A percentile compares a stretch with the other conserved stretches of the same genome.
phyloP scores from a whole-genome alignment of 1,140 invertebrate species.

The Psilanteris sp. region DNA sequence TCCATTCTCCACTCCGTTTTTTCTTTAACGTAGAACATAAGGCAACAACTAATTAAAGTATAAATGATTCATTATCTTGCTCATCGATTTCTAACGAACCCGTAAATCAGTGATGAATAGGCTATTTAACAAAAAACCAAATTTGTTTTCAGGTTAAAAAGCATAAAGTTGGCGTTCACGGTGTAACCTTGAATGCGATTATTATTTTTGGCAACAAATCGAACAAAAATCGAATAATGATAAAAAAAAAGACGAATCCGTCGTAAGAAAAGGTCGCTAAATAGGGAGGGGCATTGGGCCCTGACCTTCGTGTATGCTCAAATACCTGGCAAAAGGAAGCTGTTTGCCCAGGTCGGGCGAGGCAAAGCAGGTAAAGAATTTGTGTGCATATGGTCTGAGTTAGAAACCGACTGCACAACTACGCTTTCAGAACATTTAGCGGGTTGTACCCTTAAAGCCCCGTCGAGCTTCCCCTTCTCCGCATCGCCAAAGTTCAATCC shows the following conservation, averaged over 20 bases:
- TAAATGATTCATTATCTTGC: too few relatives aligned
- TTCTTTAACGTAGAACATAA: too few relatives aligned
- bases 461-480: slow-evolving; percentile 41
- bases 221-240: slow-evolving; percentile 50
- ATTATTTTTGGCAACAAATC: slow-evolving; percentile 51
- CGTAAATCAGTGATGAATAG: too few relatives aligned
- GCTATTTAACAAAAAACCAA: too few relatives aligned
- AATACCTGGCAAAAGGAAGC: slow-evolving; percentile 58
- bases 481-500: slow-evolving; percentile 26
- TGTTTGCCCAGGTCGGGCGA: slow-evolving; percentile 61
- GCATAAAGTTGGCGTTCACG: background rate
- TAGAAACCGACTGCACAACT: slow-evolving; percentile 61
- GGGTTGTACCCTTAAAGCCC: slow-evolving; percentile 54
- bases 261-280: slow-evolving; percentile 42
- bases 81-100: too few relatives aligned
- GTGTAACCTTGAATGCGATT: slow-evolving; percentile 20
- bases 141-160: too few relatives aligned
- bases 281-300: slow-evolving; percentile 57
- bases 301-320: slow-evolving; percentile 67
- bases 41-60: too few relatives aligned
- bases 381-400: slow-evolving; percentile 47
- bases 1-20: too few relatives aligned
- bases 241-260: slow-evolving; percentile 49
- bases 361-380: slow-evolving; percentile 66
- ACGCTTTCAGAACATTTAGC: slow-evolving; percentile 64